These are phyloP conservation scores for Mimas tiliae DNA, from an alignment of 2,888 invertebrate species.

Conservation along the genomic window DNA sequence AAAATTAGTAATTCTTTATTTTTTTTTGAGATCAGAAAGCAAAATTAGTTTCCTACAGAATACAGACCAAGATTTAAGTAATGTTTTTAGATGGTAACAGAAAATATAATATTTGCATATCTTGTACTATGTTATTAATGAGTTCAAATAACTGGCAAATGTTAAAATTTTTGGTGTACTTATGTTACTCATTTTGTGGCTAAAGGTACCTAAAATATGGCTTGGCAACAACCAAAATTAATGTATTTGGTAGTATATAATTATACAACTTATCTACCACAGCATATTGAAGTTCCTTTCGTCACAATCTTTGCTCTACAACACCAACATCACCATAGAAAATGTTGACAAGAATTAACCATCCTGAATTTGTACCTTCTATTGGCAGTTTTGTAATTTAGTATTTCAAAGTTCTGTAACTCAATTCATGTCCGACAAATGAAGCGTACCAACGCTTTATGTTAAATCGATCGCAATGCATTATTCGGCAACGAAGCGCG, in stretches of 20 bases:
- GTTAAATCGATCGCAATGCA: not conserved
- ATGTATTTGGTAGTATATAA: not conserved
- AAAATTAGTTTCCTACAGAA: not conserved
- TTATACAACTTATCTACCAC: not conserved
- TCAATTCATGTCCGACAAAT: not conserved
- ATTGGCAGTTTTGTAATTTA: slow-evolving; percentile 15
- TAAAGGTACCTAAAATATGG: slow-evolving; percentile 3
- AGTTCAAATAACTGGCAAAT: not conserved
- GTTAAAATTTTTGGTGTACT: not conserved
- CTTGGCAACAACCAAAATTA: not conserved
- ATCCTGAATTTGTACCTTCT: not conserved
- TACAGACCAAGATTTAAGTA: no score
- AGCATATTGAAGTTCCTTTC: slow-evolving; percentile 6
- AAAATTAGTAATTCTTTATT: no score
- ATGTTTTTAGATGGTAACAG: no score
- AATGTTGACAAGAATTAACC: not conserved
- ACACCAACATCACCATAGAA: slow-evolving; percentile 6
- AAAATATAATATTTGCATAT: no score
- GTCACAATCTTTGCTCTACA: slow-evolving; percentile 6
- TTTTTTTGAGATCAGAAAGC: not conserved
- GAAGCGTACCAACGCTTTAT: not conserved
- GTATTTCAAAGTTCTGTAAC: slow-evolving; percentile 4
- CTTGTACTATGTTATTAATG: not conserved
- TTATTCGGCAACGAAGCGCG: not conserved
- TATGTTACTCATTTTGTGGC: slow-evolving; percentile 11